phyloP scores from a whole-genome alignment of 1,140 invertebrate genomes.

The Diachasma alloeum region DNA sequence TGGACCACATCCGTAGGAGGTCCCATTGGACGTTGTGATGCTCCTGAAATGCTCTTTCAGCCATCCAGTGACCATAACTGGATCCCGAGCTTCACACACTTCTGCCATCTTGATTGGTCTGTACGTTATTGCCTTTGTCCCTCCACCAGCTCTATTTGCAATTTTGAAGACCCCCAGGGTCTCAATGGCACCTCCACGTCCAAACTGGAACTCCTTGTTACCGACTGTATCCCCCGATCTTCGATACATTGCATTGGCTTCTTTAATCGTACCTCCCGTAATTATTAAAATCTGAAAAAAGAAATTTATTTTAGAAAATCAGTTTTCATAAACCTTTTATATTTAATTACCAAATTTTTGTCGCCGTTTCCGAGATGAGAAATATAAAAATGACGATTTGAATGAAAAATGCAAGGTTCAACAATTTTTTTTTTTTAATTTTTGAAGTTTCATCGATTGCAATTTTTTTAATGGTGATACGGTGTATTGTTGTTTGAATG shows the following conservation, averaged over 20 bases:
- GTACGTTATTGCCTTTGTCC: neutral
- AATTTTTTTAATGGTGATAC: neutral
- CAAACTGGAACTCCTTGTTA: no score
- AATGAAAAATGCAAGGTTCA: neutral
- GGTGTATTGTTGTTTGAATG: neutral
- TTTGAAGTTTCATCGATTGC: neutral
- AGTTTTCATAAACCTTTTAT: neutral
- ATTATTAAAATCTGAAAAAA: neutral
- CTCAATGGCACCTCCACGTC: neutral
- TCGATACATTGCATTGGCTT: neutral
- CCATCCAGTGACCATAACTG: neutral
- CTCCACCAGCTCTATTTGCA: neutral
- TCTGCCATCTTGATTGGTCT: neutral
- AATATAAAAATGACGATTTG: neutral
- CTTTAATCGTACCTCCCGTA: neutral
- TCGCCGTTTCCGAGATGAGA: neutral
- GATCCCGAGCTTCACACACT: neutral
- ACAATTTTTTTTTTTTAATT: neutral
- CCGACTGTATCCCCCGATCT: neutral
- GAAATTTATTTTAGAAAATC: neutral
- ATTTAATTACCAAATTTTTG: neutral
- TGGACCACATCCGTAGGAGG: neutral
- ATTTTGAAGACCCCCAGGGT: neutral
- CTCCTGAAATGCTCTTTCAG: neutral
- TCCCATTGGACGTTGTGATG: neutral